Percentiles rank a stretch among this genome's conserved stretches.
Conservation (phyloP, 1,140 invertebrate species). For the Anthonomus grandis region DNA sequence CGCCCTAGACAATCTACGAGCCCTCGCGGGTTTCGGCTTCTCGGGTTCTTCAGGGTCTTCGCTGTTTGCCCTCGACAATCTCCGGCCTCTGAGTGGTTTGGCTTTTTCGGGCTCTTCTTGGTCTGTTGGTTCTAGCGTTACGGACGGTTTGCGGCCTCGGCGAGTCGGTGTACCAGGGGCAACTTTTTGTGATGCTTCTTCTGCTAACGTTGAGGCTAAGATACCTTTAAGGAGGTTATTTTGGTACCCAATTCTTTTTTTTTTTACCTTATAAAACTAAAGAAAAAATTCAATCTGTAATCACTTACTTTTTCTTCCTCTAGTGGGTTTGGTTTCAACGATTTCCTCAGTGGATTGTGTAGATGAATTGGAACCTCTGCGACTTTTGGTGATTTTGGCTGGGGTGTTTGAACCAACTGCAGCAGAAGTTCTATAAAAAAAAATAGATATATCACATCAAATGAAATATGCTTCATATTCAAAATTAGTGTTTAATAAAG, state of each 20-base stretch:
- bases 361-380: slow-evolving; percentile 4
- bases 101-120: slow-evolving; percentile 8
- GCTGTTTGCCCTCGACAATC: not conserved
- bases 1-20: not conserved
- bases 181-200: not conserved
- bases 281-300: not conserved
- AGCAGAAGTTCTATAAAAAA: slow-evolving; percentile 3
- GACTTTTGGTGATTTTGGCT: slow-evolving; percentile 12
- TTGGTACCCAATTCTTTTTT: not conserved
- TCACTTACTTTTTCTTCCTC: slow-evolving; percentile 4
- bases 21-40: not conserved
- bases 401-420: not conserved
- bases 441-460: no score
- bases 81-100: slow-evolving; percentile 12
- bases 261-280: not conserved
- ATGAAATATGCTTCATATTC: not conserved
- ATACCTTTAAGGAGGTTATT: not conserved
- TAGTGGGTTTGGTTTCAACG: slow-evolving; percentile 5
- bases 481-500: not conserved
- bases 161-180: slow-evolving; percentile 1
- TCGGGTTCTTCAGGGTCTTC: not conserved
- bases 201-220: not conserved
- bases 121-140: slow-evolving; percentile 2
- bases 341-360: slow-evolving; percentile 5
- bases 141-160: slow-evolving; percentile 12